These are phyloP conservation scores for Gymnogyps californianus DNA, from an alignment of 2,113 vertebrate species.

Conservation along the genomic window DNA sequence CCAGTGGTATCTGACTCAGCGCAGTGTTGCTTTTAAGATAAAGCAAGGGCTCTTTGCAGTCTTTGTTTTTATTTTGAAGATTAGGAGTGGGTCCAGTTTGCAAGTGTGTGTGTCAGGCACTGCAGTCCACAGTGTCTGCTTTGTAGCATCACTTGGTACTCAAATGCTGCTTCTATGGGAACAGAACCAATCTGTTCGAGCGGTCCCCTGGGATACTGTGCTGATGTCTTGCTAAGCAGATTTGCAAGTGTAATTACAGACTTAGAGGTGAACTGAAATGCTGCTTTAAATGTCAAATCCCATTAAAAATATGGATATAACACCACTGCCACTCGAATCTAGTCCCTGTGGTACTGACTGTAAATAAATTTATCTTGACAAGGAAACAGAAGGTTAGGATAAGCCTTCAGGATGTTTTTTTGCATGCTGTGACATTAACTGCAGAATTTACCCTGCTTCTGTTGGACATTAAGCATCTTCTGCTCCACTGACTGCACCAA, in stretches of 20 bases:
- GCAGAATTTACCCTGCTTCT: neutral
- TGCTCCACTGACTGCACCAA: neutral
- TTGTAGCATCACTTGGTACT: neutral
- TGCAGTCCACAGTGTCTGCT: neutral
- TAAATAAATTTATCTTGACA: neutral
- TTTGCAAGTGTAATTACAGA: neutral
- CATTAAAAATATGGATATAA: neutral
- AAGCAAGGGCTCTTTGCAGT: neutral
- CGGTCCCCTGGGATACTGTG: neutral
- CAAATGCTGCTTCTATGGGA: neutral
- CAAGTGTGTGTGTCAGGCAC: neutral
- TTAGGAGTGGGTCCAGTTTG: neutral
- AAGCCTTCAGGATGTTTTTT: neutral
- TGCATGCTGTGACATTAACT: neutral
- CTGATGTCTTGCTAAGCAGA: neutral
- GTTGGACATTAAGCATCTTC: neutral
- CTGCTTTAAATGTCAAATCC: slow-evolving; percentile 15
- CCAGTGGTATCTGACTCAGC: neutral
- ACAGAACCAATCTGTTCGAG: neutral
- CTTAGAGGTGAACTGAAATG: slow-evolving; percentile 5
- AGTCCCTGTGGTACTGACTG: neutral
- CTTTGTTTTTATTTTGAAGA: neutral
- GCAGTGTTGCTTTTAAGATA: neutral
- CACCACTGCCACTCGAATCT: neutral
- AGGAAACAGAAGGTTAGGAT: neutral